A percentile compares a stretch with the other conserved stretches of the same genome.
Evolutionary conservation across 2,888 invertebrate species (phyloP).

Genomic region (Lasioglossum oenotherae): DNA sequence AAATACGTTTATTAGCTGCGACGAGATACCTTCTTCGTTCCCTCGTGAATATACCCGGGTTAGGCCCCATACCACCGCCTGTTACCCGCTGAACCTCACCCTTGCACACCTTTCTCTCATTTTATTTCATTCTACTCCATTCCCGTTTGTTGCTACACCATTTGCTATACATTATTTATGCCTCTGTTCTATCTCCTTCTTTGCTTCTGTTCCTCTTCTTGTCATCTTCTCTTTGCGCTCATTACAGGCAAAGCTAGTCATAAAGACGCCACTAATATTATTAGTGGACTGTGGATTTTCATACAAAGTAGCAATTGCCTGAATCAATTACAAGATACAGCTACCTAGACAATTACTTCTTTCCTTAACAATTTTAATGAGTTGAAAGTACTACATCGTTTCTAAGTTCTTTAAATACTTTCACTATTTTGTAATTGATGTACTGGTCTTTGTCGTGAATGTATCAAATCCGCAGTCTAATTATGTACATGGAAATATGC

Average conservation of each 20-base stretch:
- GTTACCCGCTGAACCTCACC: not conserved
- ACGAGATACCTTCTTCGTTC: slow-evolving; percentile 32
- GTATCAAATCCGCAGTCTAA: too few relatives aligned
- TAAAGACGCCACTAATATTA: not conserved
- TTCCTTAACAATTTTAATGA: not conserved
- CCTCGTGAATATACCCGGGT: slow-evolving; percentile 23
- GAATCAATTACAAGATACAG: not conserved
- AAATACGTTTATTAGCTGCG: slow-evolving; percentile 56
- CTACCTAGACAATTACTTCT: not conserved
- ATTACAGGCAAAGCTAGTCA: not conserved
- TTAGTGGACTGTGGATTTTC: not conserved
- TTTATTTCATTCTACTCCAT: not conserved
- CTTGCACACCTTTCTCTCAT: not conserved
- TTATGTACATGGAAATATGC: too few relatives aligned
- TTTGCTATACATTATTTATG: not conserved
- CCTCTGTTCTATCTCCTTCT: not conserved
- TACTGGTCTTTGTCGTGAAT: too few relatives aligned
- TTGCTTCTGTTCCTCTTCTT: not conserved
- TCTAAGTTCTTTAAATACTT: not conserved
- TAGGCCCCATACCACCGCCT: not conserved
- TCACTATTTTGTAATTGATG: not conserved
- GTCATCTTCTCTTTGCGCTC: not conserved
- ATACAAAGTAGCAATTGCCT: not conserved
- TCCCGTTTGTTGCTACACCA: not conserved
- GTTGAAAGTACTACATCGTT: too few relatives aligned